Evolutionary conservation across 2,888 invertebrate species (phyloP).

Genomic region (Acronicta aceris): DNA sequence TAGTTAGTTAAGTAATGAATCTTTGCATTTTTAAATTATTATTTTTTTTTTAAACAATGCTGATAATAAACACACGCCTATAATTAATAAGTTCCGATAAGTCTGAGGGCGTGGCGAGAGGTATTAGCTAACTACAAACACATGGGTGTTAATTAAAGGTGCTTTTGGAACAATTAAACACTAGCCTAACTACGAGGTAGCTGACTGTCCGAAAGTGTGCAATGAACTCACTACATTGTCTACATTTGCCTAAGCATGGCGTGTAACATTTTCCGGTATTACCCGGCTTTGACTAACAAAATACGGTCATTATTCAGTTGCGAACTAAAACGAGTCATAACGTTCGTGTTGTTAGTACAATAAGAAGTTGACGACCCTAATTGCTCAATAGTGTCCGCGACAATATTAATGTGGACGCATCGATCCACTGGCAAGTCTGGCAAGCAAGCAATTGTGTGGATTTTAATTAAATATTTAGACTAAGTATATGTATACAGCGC

Average conservation of each 20-base stretch:
- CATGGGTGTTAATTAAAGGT: background rate
- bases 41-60: too few relatives aligned
- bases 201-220: background rate
- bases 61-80: too few relatives aligned
- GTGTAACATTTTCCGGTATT: background rate
- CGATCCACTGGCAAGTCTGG: constrained; percentile 6
- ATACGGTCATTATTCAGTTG: constrained; percentile 15
- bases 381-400: constrained; percentile 19
- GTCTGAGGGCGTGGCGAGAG: too few relatives aligned
- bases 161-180: background rate
- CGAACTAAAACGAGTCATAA: constrained; percentile 11
- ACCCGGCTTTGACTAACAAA: constrained; percentile 7
- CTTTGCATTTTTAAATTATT: too few relatives aligned
- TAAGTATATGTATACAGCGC: background rate
- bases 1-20: too few relatives aligned
- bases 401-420: constrained; percentile 14
- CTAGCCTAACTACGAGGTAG: background rate
- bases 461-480: background rate
- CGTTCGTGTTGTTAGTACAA: constrained; percentile 18
- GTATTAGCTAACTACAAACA: background rate
- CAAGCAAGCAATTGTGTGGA: background rate
- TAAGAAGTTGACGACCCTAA: constrained; percentile 22
- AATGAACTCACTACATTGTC: too few relatives aligned
- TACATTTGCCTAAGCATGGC: background rate
- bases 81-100: too few relatives aligned